Conservation (phyloP, 2,888 invertebrate genomes). For the Acleris literana region DNA sequence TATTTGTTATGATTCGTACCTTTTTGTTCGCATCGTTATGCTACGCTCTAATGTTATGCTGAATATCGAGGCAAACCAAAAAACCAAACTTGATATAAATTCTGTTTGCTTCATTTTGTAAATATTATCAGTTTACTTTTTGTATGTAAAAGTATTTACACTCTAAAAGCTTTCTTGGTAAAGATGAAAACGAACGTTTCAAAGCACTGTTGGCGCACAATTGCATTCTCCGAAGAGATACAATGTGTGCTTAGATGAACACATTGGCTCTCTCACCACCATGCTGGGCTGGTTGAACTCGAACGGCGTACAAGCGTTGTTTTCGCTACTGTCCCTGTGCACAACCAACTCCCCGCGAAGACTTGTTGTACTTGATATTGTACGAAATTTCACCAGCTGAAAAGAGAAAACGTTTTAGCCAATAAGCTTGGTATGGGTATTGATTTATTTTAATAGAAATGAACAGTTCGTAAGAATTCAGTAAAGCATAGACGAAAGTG, state of each 20-base stretch:
- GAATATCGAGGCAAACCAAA: too few relatives aligned
- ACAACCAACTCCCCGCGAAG: slow-evolving; percentile 57
- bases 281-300: slow-evolving; percentile 71
- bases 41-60: too few relatives aligned
- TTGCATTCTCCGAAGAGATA: slow-evolving; percentile 8
- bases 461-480: too few relatives aligned
- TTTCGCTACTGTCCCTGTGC: slow-evolving; percentile 63
- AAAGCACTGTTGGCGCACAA: background rate
- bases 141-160: too few relatives aligned
- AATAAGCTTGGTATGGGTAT: background rate
- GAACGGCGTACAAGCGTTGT: slow-evolving; percentile 64
- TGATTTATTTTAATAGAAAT: too few relatives aligned
- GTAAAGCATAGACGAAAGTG: too few relatives aligned
- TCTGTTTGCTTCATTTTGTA: too few relatives aligned
- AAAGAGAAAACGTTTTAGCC: background rate
- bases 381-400: slow-evolving; percentile 41
- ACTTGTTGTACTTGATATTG: slow-evolving; percentile 51
- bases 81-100: too few relatives aligned
- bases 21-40: too few relatives aligned
- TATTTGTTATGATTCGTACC: too few relatives aligned
- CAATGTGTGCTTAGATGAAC: slow-evolving; percentile 29
- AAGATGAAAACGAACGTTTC: background rate
- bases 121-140: too few relatives aligned
- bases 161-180: too few relatives aligned
- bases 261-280: slow-evolving; percentile 48